Percentiles rank a stretch among this genome's conserved stretches.
Conservation (phyloP, 2,797 vertebrate species). For the Myotis myotis region DNA sequence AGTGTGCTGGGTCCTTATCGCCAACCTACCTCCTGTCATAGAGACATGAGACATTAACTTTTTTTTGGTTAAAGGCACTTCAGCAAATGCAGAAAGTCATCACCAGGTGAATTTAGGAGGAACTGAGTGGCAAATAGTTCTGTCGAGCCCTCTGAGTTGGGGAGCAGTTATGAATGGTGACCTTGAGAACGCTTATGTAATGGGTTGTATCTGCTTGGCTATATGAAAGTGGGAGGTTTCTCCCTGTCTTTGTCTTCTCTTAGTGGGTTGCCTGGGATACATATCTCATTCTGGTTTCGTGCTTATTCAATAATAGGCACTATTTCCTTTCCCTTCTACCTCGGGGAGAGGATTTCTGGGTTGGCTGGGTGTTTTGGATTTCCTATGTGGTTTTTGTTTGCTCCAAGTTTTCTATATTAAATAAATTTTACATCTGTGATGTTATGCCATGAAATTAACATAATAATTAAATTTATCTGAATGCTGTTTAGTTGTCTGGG, state of each 20-base stretch:
- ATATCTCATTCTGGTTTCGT: background rate
- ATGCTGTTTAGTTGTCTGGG: background rate
- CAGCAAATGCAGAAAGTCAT: background rate
- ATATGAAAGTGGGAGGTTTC: background rate
- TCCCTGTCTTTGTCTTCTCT: background rate
- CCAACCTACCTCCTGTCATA: background rate
- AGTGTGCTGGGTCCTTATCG: background rate
- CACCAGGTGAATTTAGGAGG: background rate
- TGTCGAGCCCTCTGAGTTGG: background rate
- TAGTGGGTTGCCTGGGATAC: background rate
- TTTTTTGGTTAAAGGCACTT: constrained; percentile 4
- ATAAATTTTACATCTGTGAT: background rate
- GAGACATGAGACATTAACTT: background rate
- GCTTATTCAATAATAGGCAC: background rate
- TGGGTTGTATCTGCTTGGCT: background rate
- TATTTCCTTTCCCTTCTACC: background rate
- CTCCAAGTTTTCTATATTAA: background rate
- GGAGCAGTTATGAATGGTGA: background rate
- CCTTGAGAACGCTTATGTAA: background rate
- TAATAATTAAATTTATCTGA: constrained; percentile 24
- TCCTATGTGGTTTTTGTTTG: background rate
- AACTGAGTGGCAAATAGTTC: background rate
- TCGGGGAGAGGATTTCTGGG: background rate
- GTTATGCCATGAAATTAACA: background rate
- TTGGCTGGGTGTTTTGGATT: background rate